These are phyloP conservation scores for Andinoacara biseriatus DNA, from an alignment of 2,113 vertebrate species.

Conservation along the genomic window DNA sequence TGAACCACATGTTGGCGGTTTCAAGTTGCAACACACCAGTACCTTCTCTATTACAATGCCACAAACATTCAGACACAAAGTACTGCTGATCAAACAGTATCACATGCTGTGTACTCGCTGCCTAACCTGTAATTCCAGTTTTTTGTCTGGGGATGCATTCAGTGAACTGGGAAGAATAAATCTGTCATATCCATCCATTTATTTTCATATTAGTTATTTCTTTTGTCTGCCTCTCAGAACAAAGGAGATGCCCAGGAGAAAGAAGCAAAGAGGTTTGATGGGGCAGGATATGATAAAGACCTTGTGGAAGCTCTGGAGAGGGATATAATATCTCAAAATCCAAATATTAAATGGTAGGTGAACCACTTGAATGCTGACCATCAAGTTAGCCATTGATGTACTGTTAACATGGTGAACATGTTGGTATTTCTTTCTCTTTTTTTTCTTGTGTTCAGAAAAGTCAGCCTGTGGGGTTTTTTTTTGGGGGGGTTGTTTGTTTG, in stretches of 20 bases:
- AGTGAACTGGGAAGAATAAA: not conserved
- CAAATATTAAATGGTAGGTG: constrained; percentile 93
- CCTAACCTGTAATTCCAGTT: constrained; percentile 51
- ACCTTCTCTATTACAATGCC: not conserved
- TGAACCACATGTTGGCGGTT: constrained; percentile 52
- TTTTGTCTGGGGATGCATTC: not conserved
- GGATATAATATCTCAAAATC: constrained; percentile 98
- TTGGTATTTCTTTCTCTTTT: too few species aligned
- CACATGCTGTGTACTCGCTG: not conserved
- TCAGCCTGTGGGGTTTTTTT: too few species aligned
- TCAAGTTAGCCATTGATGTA: too few species aligned
- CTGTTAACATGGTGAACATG: too few species aligned
- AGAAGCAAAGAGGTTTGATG: constrained; percentile 92
- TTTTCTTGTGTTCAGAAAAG: too few species aligned
- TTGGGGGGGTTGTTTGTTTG: too few species aligned
- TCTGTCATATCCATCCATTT: not conserved
- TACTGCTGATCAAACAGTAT: constrained; percentile 32
- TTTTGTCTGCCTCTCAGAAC: constrained; percentile 76
- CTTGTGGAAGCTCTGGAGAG: constrained; percentile 95
- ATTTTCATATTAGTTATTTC: not conserved
- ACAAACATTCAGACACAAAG: constrained; percentile 2
- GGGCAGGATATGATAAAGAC: constrained; percentile 94
- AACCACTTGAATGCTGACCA: not conserved
- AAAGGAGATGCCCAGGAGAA: constrained; percentile 89
- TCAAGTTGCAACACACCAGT: not conserved